A percentile compares a stretch with the other conserved stretches of the same genome.
Conservation (phyloP, 1,140 invertebrate species). For the Battus philenor region DNA sequence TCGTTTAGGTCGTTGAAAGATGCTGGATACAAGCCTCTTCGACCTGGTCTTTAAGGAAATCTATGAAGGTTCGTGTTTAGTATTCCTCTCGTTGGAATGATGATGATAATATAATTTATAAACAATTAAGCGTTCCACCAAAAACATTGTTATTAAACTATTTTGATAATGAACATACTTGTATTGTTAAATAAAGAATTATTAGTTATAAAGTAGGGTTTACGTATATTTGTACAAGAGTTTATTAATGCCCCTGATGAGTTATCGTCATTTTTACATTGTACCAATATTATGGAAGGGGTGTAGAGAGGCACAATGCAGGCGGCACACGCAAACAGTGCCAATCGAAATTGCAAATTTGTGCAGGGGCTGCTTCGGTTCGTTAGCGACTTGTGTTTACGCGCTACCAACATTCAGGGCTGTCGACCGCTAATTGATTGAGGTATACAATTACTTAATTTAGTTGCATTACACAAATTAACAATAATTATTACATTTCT, state of each 20-base stretch:
- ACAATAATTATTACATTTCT: background rate
- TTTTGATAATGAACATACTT: no score
- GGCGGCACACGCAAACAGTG: conserved; percentile 48
- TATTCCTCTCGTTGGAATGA: no score
- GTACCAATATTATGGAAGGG: conserved; percentile 5
- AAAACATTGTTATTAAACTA: no score
- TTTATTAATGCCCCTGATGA: conserved; percentile 1
- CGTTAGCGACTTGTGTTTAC: conserved; percentile 71
- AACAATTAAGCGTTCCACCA: no score
- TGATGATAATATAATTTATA: no score
- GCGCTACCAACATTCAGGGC: conserved; percentile 58
- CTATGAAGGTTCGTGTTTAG: no score
- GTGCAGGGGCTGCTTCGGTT: conserved; percentile 68
- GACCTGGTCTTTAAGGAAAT: no score
- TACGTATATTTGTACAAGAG: no score
- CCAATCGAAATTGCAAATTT: conserved; percentile 75
- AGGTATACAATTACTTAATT: conserved; percentile 47
- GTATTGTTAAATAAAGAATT: no score
- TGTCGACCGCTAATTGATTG: conserved; percentile 59
- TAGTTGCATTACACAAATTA: conserved; percentile 1
- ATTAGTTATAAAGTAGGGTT: no score
- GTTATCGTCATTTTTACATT: conserved; percentile 13
- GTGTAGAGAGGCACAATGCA: conserved; percentile 12
- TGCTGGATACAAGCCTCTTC: no score
- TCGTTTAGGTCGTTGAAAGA: no score